Conservation (phyloP, 2,797 vertebrate genomes). For the Pithecia hirsuta region DNA sequence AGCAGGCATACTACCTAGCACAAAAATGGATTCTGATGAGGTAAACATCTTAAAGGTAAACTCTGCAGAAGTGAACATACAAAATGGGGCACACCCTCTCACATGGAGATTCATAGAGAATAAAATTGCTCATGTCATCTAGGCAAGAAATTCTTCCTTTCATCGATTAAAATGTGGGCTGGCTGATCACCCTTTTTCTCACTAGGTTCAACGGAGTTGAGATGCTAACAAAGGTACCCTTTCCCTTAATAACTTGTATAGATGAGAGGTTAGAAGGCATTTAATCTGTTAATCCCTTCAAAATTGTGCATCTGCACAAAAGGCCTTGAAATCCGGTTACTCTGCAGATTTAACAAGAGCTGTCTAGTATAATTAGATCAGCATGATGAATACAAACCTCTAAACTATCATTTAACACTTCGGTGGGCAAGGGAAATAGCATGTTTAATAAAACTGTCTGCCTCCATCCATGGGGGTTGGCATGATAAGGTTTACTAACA, state of each 20-base stretch:
- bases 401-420: constrained; percentile 42
- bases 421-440: constrained; percentile 16
- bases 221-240: not conserved
- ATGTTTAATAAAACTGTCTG: constrained; percentile 61
- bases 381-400: not conserved
- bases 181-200: not conserved
- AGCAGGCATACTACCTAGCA: not conserved
- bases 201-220: not conserved
- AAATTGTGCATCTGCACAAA: constrained; percentile 1
- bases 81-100: not conserved
- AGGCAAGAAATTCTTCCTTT: not conserved
- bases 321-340: not conserved
- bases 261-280: not conserved
- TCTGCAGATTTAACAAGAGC: not conserved
- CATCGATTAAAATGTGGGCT: not conserved
- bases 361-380: constrained; percentile 51
- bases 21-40: not conserved
- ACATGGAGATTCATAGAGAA: not conserved
- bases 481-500: not conserved
- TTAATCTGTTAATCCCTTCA: constrained; percentile 13
- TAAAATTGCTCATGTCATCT: not conserved
- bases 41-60: not conserved
- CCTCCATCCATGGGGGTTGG: not conserved
- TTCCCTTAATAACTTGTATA: not conserved
- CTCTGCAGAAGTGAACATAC: not conserved